Base-by-base conservation (phyloP, 2,888 invertebrate species). In the Nebria brevicollis region DNA sequence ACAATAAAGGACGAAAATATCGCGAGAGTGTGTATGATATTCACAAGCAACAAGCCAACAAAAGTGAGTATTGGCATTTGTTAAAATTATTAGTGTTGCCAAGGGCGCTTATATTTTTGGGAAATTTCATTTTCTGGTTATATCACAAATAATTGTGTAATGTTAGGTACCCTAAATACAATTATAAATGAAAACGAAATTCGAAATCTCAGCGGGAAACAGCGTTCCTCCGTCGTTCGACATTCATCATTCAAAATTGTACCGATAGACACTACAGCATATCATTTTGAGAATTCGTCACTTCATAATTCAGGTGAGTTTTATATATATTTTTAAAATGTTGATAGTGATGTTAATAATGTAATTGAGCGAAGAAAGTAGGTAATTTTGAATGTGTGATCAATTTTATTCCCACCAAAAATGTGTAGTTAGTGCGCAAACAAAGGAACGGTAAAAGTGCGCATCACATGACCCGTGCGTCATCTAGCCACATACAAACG, bases 1-100 rank as follows among this genome's bases (percentile, higher is more conserved):
- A 54, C 54, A 88, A 89, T 1, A 88, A 92, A 87, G 92, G 92
- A 5, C 89, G 91, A 84, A 91, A 90, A 83, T 92, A 92, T 86
- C 90, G 91, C 41, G 88, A 91, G 82, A 92, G 91, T 87, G 90
- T 92, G 13, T 89, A 90, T 42, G 87, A 87, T 83, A 89, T 92
- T 5, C 89, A 92, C 86, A 90, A 90, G 89, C 92, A 92, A 86
- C 89, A 89, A 66, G 82, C 84, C 73, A 85, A 86, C 89, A 90
- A 91, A 89, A 86, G 86, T 81, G 75, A 72, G 78, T 81, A 80
- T 13, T 82, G 74, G 75, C 82, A 83, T 73, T 43, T 73, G 65
- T 81, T 77, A 77, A 73, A 72, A 77, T 81, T 81, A 65, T 20
- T 54, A 73, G 73, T 81, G 77, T 81, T 70, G 15, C 79, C 65